Conservation (phyloP, 53 echinoderm and acorn worm genomes). For the Paracentrotus lividus region DNA sequence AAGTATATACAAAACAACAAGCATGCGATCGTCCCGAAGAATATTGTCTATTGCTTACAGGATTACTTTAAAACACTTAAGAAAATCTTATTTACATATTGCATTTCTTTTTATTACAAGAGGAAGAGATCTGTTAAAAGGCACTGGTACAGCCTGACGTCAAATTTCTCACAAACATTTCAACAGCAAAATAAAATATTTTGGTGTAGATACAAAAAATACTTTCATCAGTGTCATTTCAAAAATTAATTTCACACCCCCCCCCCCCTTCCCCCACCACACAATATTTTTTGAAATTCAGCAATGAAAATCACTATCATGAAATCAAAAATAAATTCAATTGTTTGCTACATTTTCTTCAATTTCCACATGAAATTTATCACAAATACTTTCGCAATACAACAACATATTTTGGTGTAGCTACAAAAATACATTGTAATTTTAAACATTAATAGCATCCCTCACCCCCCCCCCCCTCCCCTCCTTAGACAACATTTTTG, state of each 20-base stretch:
- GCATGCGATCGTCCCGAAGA: background rate
- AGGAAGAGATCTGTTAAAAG: conserved; percentile 14
- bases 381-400: background rate
- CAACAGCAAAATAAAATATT: too few relatives aligned
- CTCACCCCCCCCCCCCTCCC: background rate
- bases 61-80: background rate
- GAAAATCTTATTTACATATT: conserved; percentile 44
- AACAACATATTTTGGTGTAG: background rate
- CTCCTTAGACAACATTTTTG: background rate
- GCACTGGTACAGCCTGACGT: conserved; percentile 14
- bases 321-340: too few relatives aligned
- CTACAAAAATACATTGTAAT: background rate
- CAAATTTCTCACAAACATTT: background rate
- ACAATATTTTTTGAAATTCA: too few relatives aligned
- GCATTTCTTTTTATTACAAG: background rate
- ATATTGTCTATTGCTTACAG: background rate
- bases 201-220: too few relatives aligned
- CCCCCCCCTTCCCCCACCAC: too few relatives aligned
- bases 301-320: too few relatives aligned
- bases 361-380: background rate
- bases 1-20: background rate
- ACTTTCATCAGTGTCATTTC: too few relatives aligned
- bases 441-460: background rate
- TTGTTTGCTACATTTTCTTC: too few relatives aligned
- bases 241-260: too few relatives aligned